Base-by-base conservation (phyloP, 2,888 invertebrate genomes). In the Campaea margaritaria region DNA sequence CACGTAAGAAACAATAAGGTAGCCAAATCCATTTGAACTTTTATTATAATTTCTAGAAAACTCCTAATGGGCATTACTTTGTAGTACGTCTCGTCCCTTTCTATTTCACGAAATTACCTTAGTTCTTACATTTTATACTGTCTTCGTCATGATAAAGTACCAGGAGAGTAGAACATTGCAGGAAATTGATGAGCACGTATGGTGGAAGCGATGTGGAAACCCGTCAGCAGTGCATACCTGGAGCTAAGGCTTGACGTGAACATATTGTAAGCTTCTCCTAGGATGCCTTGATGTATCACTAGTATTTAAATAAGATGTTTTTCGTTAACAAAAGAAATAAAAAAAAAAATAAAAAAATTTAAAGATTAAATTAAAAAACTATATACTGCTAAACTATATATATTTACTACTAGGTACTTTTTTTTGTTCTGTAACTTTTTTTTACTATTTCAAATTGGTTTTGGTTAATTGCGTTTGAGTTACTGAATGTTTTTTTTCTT, bases 111-210 rank as follows among this genome's bases (percentile, higher is more conserved):
- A 21, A 38, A 47, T 28, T 27, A 21, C 36, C 21, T 2, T 15
- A 38, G 39, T 49, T 49, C 21, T 46, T 51, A 46, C 16, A 38
- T 52, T 43, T 52, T 52, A 52, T 53, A 43, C 11, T 0, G 53
- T 34, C 16, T 44, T 39, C 28, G 41, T 46, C 42, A 46, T 56
- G 51, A 61, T 52, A 56, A 61, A 61, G 47, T 56, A 56, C 47
- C 16, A 61, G 60, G 55, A 55, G 55, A 39, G 15, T n/a, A 56
- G 60, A 61, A 56, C 60, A 48, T 43, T 52, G 60, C 15, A 47
- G 55, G 46, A 52, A 56, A 61, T 61, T 55, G 55, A 56, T 61
- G 60, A 44, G 60, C 55, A 52, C 47, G 39, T 61, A 51, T 56
- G 55, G 55, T 48, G 31, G 38, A 56, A 51, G 51, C 60, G 55